Evolutionary conservation across 2,888 invertebrate genomes (phyloP).

Genomic region (Cyclophora punctaria): DNA sequence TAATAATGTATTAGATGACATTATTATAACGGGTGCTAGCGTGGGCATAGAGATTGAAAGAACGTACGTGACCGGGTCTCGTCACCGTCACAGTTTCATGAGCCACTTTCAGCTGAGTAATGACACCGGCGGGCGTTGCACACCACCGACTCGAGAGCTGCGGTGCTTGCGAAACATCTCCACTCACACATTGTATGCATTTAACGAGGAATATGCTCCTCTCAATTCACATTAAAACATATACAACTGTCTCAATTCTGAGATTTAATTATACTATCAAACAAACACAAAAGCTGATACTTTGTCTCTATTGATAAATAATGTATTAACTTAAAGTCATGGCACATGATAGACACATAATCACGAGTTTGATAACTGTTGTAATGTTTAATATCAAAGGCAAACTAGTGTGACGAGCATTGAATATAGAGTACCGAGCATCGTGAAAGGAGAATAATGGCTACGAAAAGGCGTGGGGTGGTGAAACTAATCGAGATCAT

Average conservation of each 20-base stretch:
- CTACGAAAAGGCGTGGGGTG: conserved; percentile 30
- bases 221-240: background rate
- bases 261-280: too few relatives aligned
- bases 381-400: too few relatives aligned
- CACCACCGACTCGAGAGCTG: conserved; percentile 14
- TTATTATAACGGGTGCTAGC: too few relatives aligned
- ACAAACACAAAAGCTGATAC: too few relatives aligned
- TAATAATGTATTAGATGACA: conserved; percentile 2
- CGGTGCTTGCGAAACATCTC: conserved; percentile 40
- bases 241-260: too few relatives aligned
- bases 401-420: too few relatives aligned
- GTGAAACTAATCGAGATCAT: conserved; percentile 57
- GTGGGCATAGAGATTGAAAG: conserved; percentile 37
- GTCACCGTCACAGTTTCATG: conserved; percentile 54
- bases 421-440: too few relatives aligned
- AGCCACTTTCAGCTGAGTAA: conserved; percentile 56
- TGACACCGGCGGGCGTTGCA: conserved; percentile 39
- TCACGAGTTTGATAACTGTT: too few relatives aligned
- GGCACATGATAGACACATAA: too few relatives aligned
- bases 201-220: conserved; percentile 11
- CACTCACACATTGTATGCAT: conserved; percentile 2
- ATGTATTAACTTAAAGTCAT: too few relatives aligned
- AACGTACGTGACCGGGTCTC: conserved; percentile 51
- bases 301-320: too few relatives aligned
- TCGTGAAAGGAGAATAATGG: conserved; percentile 6